phyloP scores from a whole-genome alignment of 2,888 invertebrate genomes.

The Seladonia tumulorum region DNA sequence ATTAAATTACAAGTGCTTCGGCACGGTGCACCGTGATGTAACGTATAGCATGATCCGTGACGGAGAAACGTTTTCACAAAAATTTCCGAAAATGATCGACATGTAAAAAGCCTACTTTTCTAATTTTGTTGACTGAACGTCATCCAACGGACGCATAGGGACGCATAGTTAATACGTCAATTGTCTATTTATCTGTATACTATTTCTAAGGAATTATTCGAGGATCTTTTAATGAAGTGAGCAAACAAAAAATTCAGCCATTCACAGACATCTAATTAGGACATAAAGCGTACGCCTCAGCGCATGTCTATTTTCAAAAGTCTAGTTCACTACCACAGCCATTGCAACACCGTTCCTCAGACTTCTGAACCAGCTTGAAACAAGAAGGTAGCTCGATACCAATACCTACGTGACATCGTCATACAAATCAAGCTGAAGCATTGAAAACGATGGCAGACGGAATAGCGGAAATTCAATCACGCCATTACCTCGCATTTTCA shows the following conservation, averaged over 20 bases:
- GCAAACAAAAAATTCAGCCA: too few relatives aligned
- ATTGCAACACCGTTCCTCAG: neutral
- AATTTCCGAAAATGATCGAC: neutral
- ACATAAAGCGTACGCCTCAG: too few relatives aligned
- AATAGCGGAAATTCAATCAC: slow-evolving; percentile 71
- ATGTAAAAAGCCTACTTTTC: too few relatives aligned
- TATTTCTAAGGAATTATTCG: too few relatives aligned
- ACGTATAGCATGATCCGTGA: neutral
- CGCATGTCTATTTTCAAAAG: too few relatives aligned
- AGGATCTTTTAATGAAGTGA: too few relatives aligned
- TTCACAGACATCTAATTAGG: too few relatives aligned
- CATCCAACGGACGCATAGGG: too few relatives aligned
- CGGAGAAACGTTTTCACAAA: neutral
- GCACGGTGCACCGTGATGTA: slow-evolving; percentile 28
- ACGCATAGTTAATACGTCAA: neutral
- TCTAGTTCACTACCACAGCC: neutral
- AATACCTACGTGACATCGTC: neutral
- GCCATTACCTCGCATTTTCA: slow-evolving; percentile 72
- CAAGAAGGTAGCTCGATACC: neutral
- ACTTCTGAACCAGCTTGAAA: neutral
- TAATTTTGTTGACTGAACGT: too few relatives aligned
- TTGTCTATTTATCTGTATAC: neutral
- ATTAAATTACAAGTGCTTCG: slow-evolving; percentile 71
- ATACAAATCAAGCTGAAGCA: neutral
- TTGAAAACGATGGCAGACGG: slow-evolving; percentile 41